Evolutionary conservation across 2,113 vertebrate genomes (phyloP).

Genomic region (Lynx canadensis): DNA sequence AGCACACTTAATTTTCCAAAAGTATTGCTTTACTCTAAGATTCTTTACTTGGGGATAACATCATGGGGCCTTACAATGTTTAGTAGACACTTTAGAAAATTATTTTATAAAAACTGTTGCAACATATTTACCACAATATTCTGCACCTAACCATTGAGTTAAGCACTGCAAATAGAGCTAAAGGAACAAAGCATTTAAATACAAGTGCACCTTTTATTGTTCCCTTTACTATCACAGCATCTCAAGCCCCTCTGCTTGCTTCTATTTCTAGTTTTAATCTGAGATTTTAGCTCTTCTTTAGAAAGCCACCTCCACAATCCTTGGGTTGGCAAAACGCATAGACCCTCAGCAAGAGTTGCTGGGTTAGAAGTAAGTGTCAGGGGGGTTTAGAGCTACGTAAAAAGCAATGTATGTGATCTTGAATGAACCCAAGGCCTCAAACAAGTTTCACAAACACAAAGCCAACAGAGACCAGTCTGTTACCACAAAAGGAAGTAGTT

Average conservation of each 20-base stretch:
- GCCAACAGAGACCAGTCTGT: neutral
- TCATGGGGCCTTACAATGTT: neutral
- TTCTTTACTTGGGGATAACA: neutral
- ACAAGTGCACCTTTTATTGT: neutral
- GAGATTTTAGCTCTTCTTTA: neutral
- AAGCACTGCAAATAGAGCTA: neutral
- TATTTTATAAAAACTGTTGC: neutral
- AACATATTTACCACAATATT: neutral
- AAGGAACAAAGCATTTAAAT: neutral
- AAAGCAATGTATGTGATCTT: neutral
- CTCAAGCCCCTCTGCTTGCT: neutral
- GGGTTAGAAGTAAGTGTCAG: neutral
- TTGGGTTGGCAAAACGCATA: neutral
- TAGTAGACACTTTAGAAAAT: neutral
- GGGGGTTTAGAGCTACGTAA: neutral
- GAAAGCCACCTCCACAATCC: neutral
- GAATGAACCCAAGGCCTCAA: neutral
- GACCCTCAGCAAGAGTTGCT: neutral
- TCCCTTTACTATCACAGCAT: neutral
- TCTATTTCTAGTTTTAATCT: conserved; percentile 25
- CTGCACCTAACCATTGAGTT: neutral
- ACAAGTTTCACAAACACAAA: neutral
- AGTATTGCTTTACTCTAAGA: neutral
- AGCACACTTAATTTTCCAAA: neutral
- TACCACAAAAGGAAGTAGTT: neutral